Base-by-base conservation (phyloP, 2,888 invertebrate species). In the Calameuta idolon region DNA sequence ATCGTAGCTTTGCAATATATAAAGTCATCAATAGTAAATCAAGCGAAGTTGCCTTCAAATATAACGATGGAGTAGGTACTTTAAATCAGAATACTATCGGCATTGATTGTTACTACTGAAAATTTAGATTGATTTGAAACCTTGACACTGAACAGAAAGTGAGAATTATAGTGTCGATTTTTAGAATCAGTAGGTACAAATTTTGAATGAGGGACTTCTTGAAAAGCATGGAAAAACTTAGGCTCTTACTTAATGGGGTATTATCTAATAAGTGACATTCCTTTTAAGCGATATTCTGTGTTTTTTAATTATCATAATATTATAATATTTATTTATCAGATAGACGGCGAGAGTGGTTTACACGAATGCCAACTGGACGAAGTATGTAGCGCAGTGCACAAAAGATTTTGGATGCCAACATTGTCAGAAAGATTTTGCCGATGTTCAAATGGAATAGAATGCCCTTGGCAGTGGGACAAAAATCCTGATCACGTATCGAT, bases 351-450 rank as follows among this genome's bases (percentile, higher is more conserved):
- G 89, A 92, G 94, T 81, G 93, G 94, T 79, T 90, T 95, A 84
- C 92, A 93, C 1, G 85, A 89, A 55, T 95, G 95, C 87, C 84
- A 81, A 11, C 84, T 81, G 31, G 84, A 90, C 75, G 91, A 92
- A 15, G 92, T 93, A 69, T 95, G 94, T 88, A 93, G 93, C 75
- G 92, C 93, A 80, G 89, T 94, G 82, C 89, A 94, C 84, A 89
- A 88, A 85, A 92, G 94, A 74, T 93, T 93, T 90, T 95, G 95
- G 95, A 91, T 93, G 76, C 92, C 93, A 73, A 90, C 92, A 35
- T 93, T 94, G 80, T 93, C 94, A 0, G 92, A 94, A 89, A 92
- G 95, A 23, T 91, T 95, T 76, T 95, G 95, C 82, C 93, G 94
- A 76, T 95, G 95, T 90, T 91, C 93, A 69, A 92, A 92, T 30